Percentiles rank a stretch among this genome's conserved stretches.
Conservation (phyloP, 2,113 vertebrate species). For the Coptodon rendalli region DNA sequence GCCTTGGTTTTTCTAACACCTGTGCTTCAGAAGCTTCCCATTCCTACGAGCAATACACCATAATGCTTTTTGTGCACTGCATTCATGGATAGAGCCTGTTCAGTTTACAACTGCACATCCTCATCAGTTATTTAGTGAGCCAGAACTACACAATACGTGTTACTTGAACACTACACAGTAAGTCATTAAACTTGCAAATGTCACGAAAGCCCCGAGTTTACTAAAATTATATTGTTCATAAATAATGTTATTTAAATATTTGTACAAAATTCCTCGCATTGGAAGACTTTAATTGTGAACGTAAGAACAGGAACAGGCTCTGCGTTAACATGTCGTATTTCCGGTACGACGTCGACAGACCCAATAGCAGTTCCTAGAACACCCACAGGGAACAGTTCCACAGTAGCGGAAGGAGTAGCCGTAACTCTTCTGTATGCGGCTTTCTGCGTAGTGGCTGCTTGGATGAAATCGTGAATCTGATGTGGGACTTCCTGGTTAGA, state of each 20-base stretch:
- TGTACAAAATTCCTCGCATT: background rate
- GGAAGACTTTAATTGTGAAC: background rate
- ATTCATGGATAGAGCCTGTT: background rate
- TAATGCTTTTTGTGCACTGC: background rate
- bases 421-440: background rate
- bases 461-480: background rate
- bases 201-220: background rate
- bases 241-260: background rate
- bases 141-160: background rate
- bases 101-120: background rate
- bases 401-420: background rate
- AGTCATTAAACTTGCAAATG: background rate
- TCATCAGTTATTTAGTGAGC: background rate
- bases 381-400: background rate
- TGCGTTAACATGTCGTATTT: background rate
- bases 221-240: background rate
- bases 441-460: background rate
- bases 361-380: background rate
- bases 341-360: background rate
- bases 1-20: background rate
- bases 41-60: background rate
- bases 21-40: background rate
- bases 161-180: background rate
- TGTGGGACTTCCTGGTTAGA: slow-evolving; percentile 57
- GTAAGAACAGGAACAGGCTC: background rate